Base-by-base conservation (phyloP, 2,888 invertebrate genomes). In the Prosopocoilus inquinatus region DNA sequence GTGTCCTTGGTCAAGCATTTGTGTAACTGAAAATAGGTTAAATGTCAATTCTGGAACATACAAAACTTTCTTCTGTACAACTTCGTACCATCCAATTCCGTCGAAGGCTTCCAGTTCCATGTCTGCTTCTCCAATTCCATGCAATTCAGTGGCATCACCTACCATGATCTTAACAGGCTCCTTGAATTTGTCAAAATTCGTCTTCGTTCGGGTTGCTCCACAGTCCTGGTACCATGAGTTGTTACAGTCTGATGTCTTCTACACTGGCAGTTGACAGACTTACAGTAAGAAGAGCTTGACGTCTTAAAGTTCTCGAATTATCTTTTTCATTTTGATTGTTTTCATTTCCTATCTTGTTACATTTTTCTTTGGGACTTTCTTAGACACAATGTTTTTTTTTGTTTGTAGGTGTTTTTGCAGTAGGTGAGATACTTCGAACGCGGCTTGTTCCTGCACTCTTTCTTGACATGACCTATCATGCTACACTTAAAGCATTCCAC, bases 51-150 rank as follows among this genome's bases (percentile, higher is more conserved):
- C 3, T 20, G 20, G 20, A 20, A 20, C 20, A 3, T 20, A 20
- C 20, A 60, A 51, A 5, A 64, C 63, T 47, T 62, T 45, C 13
- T 50, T 44, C 16, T 60, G 38, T 9, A 46, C 50, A 15, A 59
- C 55, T 53, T 64, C 53, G 9, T 63, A 34, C 61, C 63, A 67
- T 16, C 52, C 33, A 12, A 62, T 34, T 33, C 68, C 67, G 50
- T 68, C 59, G 13, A 58, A 67, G 4, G 64, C 67, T 51, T 65
- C 62, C 44, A 69, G 35, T 41, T 62, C 51, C 1, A 68, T 59
- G 16, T 67, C 57, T 3, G 66, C 69, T 32, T 55, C 53, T 35
- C 66, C 67, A 45, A 60, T 55, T n/a, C 64, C 64, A 57, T 63
- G 48, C 38, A 70, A 15, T 63, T 53, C 41, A n/a, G 65, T 60